Evolutionary conservation across 1,140 invertebrate genomes (phyloP), one percentile per base, ranked within the genome.

Genomic region (Cydia pomonella): DNA sequence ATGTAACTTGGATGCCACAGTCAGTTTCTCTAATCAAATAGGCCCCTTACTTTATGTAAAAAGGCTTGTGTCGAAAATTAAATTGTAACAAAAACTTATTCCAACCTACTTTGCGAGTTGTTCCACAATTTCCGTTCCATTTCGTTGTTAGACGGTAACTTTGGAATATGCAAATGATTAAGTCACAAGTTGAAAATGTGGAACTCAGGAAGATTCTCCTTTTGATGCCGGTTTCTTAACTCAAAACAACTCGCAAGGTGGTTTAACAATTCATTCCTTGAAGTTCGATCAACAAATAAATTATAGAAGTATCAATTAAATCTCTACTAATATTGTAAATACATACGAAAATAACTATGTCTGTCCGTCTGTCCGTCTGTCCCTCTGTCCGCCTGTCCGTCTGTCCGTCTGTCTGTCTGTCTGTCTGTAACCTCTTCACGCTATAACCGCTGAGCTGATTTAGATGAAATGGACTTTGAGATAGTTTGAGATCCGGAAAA

Each of bases 151-250:
- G 44, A 47, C 25, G 21, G 63, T n/a, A 69, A 69, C 64, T 69
- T 69, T 2, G 64, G 0, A 38, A n/a, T 66, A 66, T 66, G 63
- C 63, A 27, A 66, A 69, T 69, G 27, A 38, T 69, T 23, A 10
- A 69, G 64, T 69, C 64, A 18, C 33, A 21, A 69, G 27, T 69
- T 69, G 29, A 33, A 33, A 66, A 69, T 18, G 29, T 41, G 29
- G 27, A 69, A 38, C 33, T n/a, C 13, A 2, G 6, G 16, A 38
- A 69, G 16, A 69, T 29, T 18, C 9, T 69, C 29, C 64, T 10
- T 69, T 69, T 41, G 29, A 38, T 69, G 29, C 53, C 21, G 21
- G 7, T 23, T 59, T 59, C 50, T 21, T 59, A 9, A 21, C 38
- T 41, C 41, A 44, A 44, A 38, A 38, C 33, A 9, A 18, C 4